Evolutionary conservation across 2,888 invertebrate species (phyloP).

Genomic region (Alloplasta piceator): DNA sequence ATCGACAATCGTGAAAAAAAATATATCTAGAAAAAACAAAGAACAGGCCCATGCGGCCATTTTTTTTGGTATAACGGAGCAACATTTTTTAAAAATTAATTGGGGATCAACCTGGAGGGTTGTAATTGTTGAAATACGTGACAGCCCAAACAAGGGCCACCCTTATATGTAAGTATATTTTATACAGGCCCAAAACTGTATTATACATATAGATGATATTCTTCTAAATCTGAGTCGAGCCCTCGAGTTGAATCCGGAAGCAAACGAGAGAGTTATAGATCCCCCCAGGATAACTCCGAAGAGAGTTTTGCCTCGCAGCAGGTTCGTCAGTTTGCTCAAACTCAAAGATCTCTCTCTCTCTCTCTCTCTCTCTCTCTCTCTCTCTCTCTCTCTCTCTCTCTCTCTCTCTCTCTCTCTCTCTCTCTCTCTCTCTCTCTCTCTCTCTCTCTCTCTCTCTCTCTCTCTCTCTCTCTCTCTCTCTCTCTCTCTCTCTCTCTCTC

Average conservation of each 20-base stretch:
- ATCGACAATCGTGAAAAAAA: no score
- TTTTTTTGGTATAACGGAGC: no score
- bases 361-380: constrained; percentile 11
- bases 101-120: no score
- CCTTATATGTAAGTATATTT: no score
- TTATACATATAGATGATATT: neutral
- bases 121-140: no score
- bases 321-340: constrained; percentile 62
- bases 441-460: constrained; percentile 5
- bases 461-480: constrained; percentile 30
- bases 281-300: constrained; percentile 51
- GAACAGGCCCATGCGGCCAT: no score
- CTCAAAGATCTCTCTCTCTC: constrained; percentile 58
- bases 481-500: constrained; percentile 25
- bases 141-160: no score
- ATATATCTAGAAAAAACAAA: no score
- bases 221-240: constrained; percentile 13
- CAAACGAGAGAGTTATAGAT: constrained; percentile 57
- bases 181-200: no score
- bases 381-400: constrained; percentile 28
- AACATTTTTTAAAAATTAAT: no score
- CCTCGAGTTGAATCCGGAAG: constrained; percentile 48
- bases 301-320: constrained; percentile 56
- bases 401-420: constrained; percentile 8
- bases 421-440: constrained; percentile 5